Evolutionary conservation across 2,888 invertebrate genomes (phyloP).

Genomic region (Schrankia costaestrigalis): DNA sequence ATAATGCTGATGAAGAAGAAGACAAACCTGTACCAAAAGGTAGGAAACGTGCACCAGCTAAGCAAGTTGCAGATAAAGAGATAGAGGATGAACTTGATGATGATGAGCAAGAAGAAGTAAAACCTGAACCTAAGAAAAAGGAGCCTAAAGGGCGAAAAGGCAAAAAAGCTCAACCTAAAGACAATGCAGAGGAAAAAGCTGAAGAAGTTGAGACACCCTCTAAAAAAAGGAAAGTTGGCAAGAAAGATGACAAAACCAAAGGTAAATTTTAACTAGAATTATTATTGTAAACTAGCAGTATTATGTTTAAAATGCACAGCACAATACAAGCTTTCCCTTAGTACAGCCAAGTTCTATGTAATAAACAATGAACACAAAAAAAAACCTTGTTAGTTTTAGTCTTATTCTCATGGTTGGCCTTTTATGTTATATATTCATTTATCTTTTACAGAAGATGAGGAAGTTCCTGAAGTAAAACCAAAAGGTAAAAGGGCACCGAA

Average conservation of each 20-base stretch:
- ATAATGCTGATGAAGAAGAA: constrained; percentile 51
- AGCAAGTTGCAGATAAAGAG: constrained; percentile 42
- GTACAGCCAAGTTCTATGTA: too few species aligned
- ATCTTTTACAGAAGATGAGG: constrained; percentile 37
- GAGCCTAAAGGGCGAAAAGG: constrained; percentile 55
- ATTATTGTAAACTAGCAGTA: neutral
- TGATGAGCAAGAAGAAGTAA: constrained; percentile 38
- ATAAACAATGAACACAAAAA: too few species aligned
- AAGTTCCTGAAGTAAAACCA: constrained; percentile 49
- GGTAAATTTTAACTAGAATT: constrained; percentile 32
- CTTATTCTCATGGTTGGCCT: neutral
- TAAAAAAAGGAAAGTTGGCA: constrained; percentile 54
- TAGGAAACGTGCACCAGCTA: constrained; percentile 36
- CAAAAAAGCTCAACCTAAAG: constrained; percentile 58
- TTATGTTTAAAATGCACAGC: too few species aligned
- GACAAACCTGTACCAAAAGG: constrained; percentile 38
- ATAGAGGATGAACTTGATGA: constrained; percentile 44
- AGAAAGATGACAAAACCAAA: constrained; percentile 59
- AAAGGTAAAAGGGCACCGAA: constrained; percentile 63
- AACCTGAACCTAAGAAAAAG: constrained; percentile 58
- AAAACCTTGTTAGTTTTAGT: too few species aligned
- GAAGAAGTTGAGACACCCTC: constrained; percentile 44
- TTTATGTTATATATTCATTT: neutral
- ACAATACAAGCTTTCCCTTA: too few species aligned
- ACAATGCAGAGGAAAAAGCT: constrained; percentile 39